Conservation (phyloP, 2,113 vertebrate genomes). For the Bucco capensis region DNA sequence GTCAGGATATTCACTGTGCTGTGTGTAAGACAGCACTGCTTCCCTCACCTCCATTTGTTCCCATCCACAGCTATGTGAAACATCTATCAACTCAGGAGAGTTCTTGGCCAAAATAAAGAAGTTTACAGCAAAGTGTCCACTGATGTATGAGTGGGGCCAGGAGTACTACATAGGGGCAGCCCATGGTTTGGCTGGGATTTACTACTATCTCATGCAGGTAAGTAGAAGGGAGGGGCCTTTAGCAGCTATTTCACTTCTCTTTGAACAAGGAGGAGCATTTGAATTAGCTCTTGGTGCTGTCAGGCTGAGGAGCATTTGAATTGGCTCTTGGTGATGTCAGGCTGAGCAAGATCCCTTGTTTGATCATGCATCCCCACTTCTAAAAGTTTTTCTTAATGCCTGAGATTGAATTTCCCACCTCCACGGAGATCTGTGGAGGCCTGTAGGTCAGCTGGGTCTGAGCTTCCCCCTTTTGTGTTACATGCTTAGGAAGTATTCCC, state of each 20-base stretch:
- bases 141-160: conserved; percentile 97
- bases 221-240: not conserved
- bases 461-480: not conserved
- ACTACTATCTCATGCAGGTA: conserved; percentile 97
- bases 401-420: not conserved
- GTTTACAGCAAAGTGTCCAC: conserved; percentile 81
- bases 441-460: not conserved
- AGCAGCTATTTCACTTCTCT: not conserved
- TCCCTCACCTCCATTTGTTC: not conserved
- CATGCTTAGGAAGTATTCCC: not conserved
- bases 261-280: not conserved
- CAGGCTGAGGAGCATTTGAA: not conserved
- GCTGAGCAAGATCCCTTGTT: not conserved
- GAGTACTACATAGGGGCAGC: conserved; percentile 94
- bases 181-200: conserved; percentile 94
- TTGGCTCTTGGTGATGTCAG: not conserved
- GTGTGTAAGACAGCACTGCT: not conserved
- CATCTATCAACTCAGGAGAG: conserved; percentile 85
- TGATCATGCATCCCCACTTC: not conserved
- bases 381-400: not conserved
- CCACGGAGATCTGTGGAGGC: not conserved
- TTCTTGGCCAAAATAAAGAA: conserved; percentile 81
- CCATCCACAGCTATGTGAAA: conserved; percentile 80
- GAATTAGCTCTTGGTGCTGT: not conserved
- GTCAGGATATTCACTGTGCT: not conserved